Evolutionary conservation across 53 echinoderm and acorn worm genomes (phyloP).

Genomic region (Astropecten irregularis): DNA sequence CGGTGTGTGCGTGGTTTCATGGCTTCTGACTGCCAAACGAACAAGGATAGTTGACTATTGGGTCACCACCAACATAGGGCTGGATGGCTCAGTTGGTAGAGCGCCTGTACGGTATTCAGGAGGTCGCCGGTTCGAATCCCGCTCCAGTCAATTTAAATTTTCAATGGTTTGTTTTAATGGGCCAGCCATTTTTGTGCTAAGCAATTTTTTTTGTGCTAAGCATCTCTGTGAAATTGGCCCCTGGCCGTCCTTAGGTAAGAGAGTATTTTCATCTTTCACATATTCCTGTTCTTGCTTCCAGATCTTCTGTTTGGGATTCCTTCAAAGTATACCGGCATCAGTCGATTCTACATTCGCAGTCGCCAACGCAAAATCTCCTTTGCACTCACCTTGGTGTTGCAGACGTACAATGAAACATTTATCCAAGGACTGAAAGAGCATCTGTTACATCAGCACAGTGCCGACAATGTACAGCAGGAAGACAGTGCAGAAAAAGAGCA

Average conservation of each 20-base stretch:
- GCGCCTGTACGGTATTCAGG: too few relatives aligned
- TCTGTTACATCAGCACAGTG: conserved; percentile 17
- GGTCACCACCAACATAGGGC: too few relatives aligned
- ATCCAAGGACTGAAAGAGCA: conserved; percentile 77
- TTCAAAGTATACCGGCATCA: conserved; percentile 81
- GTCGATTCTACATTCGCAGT: conserved; percentile 82
- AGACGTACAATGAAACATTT: conserved; percentile 89
- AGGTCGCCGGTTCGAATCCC: too few relatives aligned
- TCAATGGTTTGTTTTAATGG: not conserved
- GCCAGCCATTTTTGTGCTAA: too few relatives aligned
- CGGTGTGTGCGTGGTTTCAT: too few relatives aligned
- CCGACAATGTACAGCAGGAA: conserved; percentile 33
- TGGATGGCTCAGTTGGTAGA: too few relatives aligned
- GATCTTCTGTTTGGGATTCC: conserved; percentile 90
- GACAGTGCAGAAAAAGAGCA: conserved; percentile 60
- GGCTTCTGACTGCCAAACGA: too few relatives aligned
- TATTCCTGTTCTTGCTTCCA: conserved; percentile 38
- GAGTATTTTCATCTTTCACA: too few relatives aligned
- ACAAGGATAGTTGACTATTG: too few relatives aligned
- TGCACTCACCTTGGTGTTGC: conserved; percentile 86
- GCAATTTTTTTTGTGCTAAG: too few relatives aligned
- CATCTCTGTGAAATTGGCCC: too few relatives aligned
- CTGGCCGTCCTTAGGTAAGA: too few relatives aligned
- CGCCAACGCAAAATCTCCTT: conserved; percentile 83
- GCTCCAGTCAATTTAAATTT: not conserved